Percentiles rank a stretch among this genome's conserved stretches.
Evolutionary conservation across 1,140 invertebrate genomes (phyloP).

Genomic region (Littorina saxatilis): DNA sequence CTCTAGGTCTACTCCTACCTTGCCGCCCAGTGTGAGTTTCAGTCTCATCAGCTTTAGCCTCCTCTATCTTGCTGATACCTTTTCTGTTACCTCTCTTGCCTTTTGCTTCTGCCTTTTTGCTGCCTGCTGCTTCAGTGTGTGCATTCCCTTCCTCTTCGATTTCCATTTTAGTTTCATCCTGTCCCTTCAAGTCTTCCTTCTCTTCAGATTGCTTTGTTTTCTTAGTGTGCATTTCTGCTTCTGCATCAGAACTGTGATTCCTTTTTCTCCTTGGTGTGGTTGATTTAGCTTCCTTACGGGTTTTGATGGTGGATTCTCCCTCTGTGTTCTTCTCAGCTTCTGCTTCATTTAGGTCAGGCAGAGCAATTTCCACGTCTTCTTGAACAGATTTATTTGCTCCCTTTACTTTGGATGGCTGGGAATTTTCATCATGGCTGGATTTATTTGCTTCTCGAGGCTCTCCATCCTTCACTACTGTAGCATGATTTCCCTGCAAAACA

Average conservation of each 20-base stretch:
- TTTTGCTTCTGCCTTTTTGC: no score
- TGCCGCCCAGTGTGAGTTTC: no score
- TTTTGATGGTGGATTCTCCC: not conserved
- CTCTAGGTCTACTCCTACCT: no score
- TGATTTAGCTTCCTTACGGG: not conserved
- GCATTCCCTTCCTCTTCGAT: no score
- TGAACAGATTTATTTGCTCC: not conserved
- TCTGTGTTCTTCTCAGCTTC: not conserved
- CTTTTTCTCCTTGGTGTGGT: not conserved
- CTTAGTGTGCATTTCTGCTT: not conserved
- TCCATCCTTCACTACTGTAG: no score
- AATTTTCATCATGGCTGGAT: not conserved
- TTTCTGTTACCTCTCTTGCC: no score
- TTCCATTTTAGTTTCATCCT: not conserved
- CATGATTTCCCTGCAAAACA: no score
- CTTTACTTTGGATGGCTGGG: not conserved
- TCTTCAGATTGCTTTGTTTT: slow-evolving; percentile 21
- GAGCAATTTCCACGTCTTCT: not conserved
- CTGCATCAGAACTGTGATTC: not conserved
- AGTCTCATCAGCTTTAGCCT: no score
- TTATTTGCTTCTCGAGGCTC: not conserved
- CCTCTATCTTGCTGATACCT: no score
- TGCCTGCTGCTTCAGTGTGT: no score
- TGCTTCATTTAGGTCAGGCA: not conserved
- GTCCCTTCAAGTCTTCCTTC: slow-evolving; percentile 4